Evolutionary conservation across 2,888 invertebrate species (phyloP), one percentile per base, ranked within the genome.

Genomic region (Melipona bicolor): DNA sequence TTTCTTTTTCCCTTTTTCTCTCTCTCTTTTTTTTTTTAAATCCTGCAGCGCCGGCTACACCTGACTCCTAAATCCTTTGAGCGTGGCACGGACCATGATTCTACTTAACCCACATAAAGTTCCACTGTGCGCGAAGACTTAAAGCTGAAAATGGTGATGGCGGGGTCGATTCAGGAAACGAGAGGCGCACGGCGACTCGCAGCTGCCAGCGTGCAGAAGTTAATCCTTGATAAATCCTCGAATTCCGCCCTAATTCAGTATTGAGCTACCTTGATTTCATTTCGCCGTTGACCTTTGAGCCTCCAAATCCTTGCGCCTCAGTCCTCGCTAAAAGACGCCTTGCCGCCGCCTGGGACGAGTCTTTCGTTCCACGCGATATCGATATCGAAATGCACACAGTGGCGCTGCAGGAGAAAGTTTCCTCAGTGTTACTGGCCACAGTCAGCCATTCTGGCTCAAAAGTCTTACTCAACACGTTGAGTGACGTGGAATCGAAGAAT

Each of bases 171-270:
- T 90, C 84, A 86, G 43, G 89, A 80, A 87, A 88, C 80, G 84
- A 83, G 88, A 85, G 87, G 80, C 79, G 68, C 74, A 77, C 84
- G 62, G 79, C 79, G 83, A 87, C 84, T 81, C 79, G 78, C 89
- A 84, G 81, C 86, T 86, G 88, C 43, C 88, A 87, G 76, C 88
- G 89, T 88, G 90, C 88, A 89, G 87, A 89, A 93, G 91, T 92
- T 93, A 93, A 94, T 93, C 93, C 92, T 90, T 93, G 92, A 93
- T 93, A 94, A 94, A 94, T 92, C 93, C 92, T 90, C 89, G 83
- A 93, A 93, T 91, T 93, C 92, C 83, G 87, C 88, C 86, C 91
- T 93, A 93, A 93, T 93, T 93, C 93, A 83, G 91, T 91, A 93
- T 93, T 91, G 92, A 93, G 92, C 92, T 91, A 90, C 91, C 91